These are phyloP conservation scores for Parauchenoglanis ngamensis DNA, from an alignment of 2,797 vertebrate species.

Conservation along the genomic window DNA sequence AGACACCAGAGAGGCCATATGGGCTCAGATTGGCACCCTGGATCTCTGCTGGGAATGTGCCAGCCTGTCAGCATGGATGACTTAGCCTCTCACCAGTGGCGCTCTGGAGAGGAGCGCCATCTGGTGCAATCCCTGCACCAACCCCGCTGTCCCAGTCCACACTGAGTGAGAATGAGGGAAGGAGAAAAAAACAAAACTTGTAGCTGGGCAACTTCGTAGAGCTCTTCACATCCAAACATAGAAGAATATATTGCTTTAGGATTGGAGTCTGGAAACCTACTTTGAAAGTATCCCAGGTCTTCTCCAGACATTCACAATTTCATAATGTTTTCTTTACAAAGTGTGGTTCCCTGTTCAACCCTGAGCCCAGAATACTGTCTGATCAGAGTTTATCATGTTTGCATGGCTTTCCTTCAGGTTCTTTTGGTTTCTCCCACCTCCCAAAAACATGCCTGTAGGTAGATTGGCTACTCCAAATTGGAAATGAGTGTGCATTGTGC, in stretches of 20 bases:
- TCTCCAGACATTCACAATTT: background rate
- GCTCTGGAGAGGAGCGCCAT: slow-evolving; percentile 71
- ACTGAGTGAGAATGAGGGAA: background rate
- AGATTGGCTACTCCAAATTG: background rate
- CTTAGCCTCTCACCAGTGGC: slow-evolving; percentile 64
- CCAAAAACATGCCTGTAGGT: background rate
- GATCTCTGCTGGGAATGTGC: slow-evolving; percentile 63
- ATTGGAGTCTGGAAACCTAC: background rate
- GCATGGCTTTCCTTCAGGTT: background rate
- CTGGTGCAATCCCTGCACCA: slow-evolving; percentile 67
- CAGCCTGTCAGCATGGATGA: slow-evolving; percentile 66
- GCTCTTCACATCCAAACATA: background rate
- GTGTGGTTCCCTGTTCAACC: background rate
- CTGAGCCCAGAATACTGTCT: background rate
- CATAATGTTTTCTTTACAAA: background rate
- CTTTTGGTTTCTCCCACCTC: background rate
- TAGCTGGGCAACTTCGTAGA: background rate
- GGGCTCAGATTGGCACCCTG: slow-evolving; percentile 62
- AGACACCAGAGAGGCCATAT: slow-evolving; percentile 60
- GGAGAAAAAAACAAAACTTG: background rate
- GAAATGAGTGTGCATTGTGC: background rate
- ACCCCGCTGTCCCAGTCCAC: slow-evolving; percentile 5
- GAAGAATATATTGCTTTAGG: background rate
- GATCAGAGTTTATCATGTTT: background rate
- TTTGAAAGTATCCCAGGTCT: background rate